These are phyloP conservation scores for Capitulum mitella DNA, from an alignment of 2,888 invertebrate genomes.

Conservation along the genomic window DNA sequence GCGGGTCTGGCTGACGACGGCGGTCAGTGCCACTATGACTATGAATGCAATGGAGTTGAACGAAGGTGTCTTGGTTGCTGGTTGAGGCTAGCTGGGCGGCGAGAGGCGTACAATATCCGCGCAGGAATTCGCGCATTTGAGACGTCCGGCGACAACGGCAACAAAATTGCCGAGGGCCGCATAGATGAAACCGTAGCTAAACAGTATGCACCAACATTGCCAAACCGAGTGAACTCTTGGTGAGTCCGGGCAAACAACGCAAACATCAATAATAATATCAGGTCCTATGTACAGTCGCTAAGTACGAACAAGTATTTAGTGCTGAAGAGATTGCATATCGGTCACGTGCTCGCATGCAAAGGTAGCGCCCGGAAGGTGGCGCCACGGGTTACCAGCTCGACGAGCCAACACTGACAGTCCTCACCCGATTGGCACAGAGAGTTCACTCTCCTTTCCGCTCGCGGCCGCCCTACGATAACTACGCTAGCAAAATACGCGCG, in stretches of 20 bases:
- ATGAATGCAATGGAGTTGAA: constrained; percentile 11
- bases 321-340: not conserved
- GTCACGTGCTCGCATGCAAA: not conserved
- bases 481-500: not conserved
- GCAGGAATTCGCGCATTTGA: too few species aligned
- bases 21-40: not conserved
- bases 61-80: not conserved
- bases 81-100: not conserved
- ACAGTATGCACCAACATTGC: not conserved
- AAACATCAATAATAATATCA: constrained; percentile 20
- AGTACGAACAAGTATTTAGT: constrained; percentile 17
- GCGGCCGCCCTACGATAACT: not conserved
- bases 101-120: not conserved
- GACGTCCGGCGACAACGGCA: not conserved
- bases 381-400: too few species aligned
- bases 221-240: not conserved
- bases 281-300: constrained; percentile 7
- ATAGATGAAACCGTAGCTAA: not conserved
- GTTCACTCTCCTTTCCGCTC: not conserved
- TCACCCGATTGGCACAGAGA: not conserved
- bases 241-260: not conserved
- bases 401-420: not conserved
- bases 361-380: not conserved
- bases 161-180: not conserved
- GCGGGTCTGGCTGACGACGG: not conserved